Conservation (phyloP, 2,888 invertebrate species). For the Lasioglossum leucozonium region DNA sequence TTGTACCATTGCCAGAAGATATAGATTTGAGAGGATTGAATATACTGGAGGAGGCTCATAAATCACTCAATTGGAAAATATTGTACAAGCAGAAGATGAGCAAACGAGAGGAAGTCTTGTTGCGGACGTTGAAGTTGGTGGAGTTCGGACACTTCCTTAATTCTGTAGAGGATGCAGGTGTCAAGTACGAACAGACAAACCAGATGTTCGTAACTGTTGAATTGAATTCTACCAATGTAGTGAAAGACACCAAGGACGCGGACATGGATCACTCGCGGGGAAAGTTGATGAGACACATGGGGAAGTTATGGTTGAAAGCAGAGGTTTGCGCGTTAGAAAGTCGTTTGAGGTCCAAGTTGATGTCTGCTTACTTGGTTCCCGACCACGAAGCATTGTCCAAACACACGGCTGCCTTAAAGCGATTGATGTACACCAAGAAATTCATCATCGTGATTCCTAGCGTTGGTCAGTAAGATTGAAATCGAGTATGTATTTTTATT, state of each 20-base stretch:
- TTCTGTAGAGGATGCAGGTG: slow-evolving; percentile 88
- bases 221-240: slow-evolving; percentile 31
- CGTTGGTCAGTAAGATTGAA: slow-evolving; percentile 88
- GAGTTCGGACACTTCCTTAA: slow-evolving; percentile 91
- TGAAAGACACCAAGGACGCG: slow-evolving; percentile 59
- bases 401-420: slow-evolving; percentile 91
- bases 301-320: slow-evolving; percentile 94
- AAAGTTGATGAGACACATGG: slow-evolving; percentile 92
- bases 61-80: slow-evolving; percentile 90
- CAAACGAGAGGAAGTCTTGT: slow-evolving; percentile 89
- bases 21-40: slow-evolving; percentile 90
- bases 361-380: slow-evolving; percentile 95
- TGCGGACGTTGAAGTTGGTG: slow-evolving; percentile 91
- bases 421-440: slow-evolving; percentile 92
- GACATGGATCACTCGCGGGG: slow-evolving; percentile 83
- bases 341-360: slow-evolving; percentile 86
- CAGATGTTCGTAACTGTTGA: slow-evolving; percentile 78
- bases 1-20: slow-evolving; percentile 91
- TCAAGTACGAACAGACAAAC: slow-evolving; percentile 87
- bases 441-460: slow-evolving; percentile 95
- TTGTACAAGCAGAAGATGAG: slow-evolving; percentile 86
- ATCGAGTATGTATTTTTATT: not conserved
- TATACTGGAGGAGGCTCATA: slow-evolving; percentile 89
- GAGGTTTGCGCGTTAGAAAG: slow-evolving; percentile 95
- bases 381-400: slow-evolving; percentile 93